These are phyloP conservation scores for Lochmaea crataegi DNA, from an alignment of 2,888 invertebrate species.

Conservation along the genomic window DNA sequence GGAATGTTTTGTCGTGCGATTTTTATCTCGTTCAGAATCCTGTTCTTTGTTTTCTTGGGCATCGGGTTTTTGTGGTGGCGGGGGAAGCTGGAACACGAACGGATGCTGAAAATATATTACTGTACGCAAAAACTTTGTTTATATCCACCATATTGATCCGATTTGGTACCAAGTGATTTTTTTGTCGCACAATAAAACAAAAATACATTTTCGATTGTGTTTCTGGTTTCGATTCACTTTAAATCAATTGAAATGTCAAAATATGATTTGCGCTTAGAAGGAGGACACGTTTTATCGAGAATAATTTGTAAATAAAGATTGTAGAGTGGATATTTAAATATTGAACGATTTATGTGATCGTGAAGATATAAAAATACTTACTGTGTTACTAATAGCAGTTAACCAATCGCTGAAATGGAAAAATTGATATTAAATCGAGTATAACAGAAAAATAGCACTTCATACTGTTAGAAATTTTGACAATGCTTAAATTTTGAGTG, in stretches of 20 bases:
- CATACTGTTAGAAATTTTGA: no score
- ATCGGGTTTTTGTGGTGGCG: slow-evolving; percentile 70
- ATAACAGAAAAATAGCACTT: no score
- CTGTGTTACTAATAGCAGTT: slow-evolving; percentile 83
- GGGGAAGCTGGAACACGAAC: slow-evolving; percentile 71
- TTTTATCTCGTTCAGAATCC: not conserved
- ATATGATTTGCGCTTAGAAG: no score
- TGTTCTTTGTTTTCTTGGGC: not conserved
- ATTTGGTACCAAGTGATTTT: no score
- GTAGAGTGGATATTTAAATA: not conserved
- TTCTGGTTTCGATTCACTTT: no score
- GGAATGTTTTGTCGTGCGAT: not conserved
- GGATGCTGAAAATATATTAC: not conserved
- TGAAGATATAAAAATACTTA: slow-evolving; percentile 65
- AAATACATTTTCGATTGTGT: no score
- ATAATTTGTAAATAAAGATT: not conserved
- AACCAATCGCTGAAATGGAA: slow-evolving; percentile 77
- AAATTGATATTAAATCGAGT: no score
- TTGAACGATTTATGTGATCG: no score
- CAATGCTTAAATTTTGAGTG: no score
- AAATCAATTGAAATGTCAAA: no score
- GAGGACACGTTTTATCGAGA: no score
- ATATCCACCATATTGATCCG: slow-evolving; percentile 45
- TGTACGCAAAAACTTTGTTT: slow-evolving; percentile 7
- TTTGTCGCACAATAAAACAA: no score